A percentile compares a stretch with the other conserved stretches of the same genome.
These are phyloP conservation scores for Cerceris rybyensis DNA, from an alignment of 2,888 invertebrate genomes.

Conservation along the genomic window DNA sequence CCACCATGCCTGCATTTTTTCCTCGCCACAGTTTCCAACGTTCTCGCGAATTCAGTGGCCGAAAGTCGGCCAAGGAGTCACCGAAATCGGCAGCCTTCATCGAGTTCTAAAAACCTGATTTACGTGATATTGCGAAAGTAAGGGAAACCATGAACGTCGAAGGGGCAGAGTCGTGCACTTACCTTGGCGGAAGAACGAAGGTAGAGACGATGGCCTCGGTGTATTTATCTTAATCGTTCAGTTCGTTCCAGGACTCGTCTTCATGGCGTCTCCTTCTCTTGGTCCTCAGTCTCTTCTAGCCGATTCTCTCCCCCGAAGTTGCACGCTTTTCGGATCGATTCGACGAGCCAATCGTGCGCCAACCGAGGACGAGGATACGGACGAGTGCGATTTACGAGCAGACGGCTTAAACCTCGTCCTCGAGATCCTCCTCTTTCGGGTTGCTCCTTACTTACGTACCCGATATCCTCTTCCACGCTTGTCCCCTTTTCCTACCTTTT, in stretches of 20 bases:
- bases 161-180: constrained; percentile 1
- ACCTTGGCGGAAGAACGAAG: constrained; percentile 19
- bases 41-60: not conserved
- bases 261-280: not conserved
- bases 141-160: not conserved
- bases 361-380: constrained; percentile 36
- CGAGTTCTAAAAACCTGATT: constrained; percentile 10
- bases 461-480: constrained; percentile 4
- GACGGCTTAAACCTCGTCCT: constrained; percentile 60
- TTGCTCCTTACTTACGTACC: constrained; percentile 63
- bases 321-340: constrained; percentile 55
- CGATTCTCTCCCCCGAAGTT: constrained; percentile 10
- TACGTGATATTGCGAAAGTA: constrained; percentile 8
- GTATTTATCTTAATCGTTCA: constrained; percentile 45
- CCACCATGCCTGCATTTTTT: not conserved
- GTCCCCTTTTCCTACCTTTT: not conserved
- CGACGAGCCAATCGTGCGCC: constrained; percentile 50
- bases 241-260: constrained; percentile 1
- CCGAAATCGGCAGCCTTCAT: constrained; percentile 23
- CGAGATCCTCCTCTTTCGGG: constrained; percentile 68
- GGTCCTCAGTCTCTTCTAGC: not conserved
- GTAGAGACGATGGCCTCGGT: constrained; percentile 11
- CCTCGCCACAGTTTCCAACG: too few relatives aligned
- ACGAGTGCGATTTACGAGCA: constrained; percentile 66
- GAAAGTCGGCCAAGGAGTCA: constrained; percentile 39